Evolutionary conservation across 2,113 vertebrate genomes (phyloP), one percentile per base, ranked within the genome.

Genomic region (Chloebia gouldiae): DNA sequence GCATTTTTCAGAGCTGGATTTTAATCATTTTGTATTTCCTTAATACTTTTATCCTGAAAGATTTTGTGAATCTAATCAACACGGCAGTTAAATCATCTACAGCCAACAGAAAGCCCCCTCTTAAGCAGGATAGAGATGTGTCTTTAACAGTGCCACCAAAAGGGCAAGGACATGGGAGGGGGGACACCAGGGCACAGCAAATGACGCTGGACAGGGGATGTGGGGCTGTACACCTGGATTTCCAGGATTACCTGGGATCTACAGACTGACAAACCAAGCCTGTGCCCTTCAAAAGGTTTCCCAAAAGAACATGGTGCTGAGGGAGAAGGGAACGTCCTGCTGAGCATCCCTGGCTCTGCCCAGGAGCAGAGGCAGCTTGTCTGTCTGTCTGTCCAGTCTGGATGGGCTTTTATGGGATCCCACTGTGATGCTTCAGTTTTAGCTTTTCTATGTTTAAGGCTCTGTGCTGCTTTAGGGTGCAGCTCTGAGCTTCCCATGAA

Each of bases 11-110:
- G 54, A 15, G 54, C 2, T 64, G 49, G 72, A n/a, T 66, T 95
- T 92, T 90, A 91, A 95, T 96, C 72, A 92, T 44, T 95, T 75
- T 40, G 80, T 40, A n/a, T 63, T 90, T 80, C 37, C 85, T 90
- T 95, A 94, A 93, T 88, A 90, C 88, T 90, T 92, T 96, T 49
- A 92, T 96, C 94, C 93, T 39, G 10, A 77, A 85, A 95, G 93
- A 90, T 86, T 87, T 70, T 56, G 66, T 45, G 77, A 68, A 92
- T 82, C 79, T 93, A 66, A 95, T 90, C 87, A 68, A 47, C 45
- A 18, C n/a, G 78, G 85, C 85, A 53, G 24, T 95, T 77, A 95
- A 85, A 90, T 94, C 87, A 88, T 69, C 70, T 21, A 11, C 18
- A 35, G 60, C 42, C 23, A 2, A 6, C 30, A 21, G 27, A 77